A percentile compares a stretch with the other conserved stretches of the same genome.
Evolutionary conservation across 2,888 invertebrate species (phyloP).

Genomic region (Caenorhabditis wallacei): DNA sequence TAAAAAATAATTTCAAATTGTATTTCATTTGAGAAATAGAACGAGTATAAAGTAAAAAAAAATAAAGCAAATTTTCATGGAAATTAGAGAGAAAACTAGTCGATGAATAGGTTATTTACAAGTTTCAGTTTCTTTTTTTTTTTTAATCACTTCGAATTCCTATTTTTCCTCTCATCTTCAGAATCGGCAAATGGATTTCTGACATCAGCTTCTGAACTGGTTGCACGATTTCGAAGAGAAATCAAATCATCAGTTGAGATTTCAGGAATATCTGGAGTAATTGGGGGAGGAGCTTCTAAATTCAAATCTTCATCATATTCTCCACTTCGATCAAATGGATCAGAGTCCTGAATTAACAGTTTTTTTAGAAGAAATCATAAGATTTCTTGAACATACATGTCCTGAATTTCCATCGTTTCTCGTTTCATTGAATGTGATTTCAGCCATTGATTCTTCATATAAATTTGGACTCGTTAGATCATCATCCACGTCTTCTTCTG

Average conservation of each 20-base stretch:
- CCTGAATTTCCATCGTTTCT: slow-evolving; percentile 18
- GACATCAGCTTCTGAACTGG: slow-evolving; percentile 6
- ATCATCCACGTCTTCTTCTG: slow-evolving; percentile 41
- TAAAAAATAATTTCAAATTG: slow-evolving; percentile 6
- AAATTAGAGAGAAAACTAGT: neutral
- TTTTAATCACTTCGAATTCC: neutral
- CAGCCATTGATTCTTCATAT: slow-evolving; percentile 60
- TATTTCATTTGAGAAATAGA: neutral
- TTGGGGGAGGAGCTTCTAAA: slow-evolving; percentile 45
- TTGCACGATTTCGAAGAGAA: slow-evolving; percentile 8
- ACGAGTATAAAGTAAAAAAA: too few relatives aligned
- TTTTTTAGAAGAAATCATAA: neutral
- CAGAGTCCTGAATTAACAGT: slow-evolving; percentile 38
- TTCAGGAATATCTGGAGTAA: slow-evolving; percentile 59
- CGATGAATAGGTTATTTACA: neutral
- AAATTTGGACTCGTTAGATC: slow-evolving; percentile 51
- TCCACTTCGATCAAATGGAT: slow-evolving; percentile 56
- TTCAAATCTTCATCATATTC: slow-evolving; percentile 61
- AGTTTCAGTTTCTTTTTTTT: neutral
- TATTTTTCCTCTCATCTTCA: neutral
- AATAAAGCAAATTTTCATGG: neutral
- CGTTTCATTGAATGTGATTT: slow-evolving; percentile 51
- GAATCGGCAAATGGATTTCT: slow-evolving; percentile 20
- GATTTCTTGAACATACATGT: slow-evolving; percentile 25
- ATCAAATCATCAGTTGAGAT: neutral